Percentiles rank a stretch among this genome's conserved stretches.
phyloP scores from a whole-genome alignment of 2,888 invertebrate genomes.

The Phasia obesa region DNA sequence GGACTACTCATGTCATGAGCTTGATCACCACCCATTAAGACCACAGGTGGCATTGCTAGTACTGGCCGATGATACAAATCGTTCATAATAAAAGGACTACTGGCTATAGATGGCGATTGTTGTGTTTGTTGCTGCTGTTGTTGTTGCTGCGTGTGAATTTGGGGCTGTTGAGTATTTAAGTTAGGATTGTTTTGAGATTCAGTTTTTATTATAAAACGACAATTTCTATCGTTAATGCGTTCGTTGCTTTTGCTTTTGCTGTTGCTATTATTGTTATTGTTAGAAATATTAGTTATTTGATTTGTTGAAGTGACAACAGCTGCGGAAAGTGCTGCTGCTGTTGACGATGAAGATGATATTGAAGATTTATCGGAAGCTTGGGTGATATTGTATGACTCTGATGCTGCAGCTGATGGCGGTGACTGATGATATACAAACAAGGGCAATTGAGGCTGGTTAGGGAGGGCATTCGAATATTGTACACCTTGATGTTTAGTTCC shows the following conservation, averaged over 20 bases:
- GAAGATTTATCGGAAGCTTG: slow-evolving; percentile 55
- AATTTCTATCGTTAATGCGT: slow-evolving; percentile 49
- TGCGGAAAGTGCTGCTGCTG: slow-evolving; percentile 25
- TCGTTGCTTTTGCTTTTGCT: slow-evolving; percentile 66
- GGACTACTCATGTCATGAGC: slow-evolving; percentile 82
- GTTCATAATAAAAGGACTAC: slow-evolving; percentile 71
- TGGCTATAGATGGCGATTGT: slow-evolving; percentile 40
- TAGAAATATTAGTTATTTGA: slow-evolving; percentile 52
- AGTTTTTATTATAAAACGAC: slow-evolving; percentile 60
- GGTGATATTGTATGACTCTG: slow-evolving; percentile 65
- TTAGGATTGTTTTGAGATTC: slow-evolving; percentile 64
- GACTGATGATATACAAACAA: slow-evolving; percentile 72
- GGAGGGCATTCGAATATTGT: slow-evolving; percentile 70
- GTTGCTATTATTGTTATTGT: slow-evolving; percentile 56
- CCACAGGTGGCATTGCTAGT: slow-evolving; percentile 83
- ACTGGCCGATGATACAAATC: slow-evolving; percentile 81
- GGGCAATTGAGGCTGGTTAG: slow-evolving; percentile 71
- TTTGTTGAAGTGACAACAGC: slow-evolving; percentile 41
- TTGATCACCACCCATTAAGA: slow-evolving; percentile 81
- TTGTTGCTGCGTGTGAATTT: slow-evolving; percentile 68
- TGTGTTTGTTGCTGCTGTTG: slow-evolving; percentile 65
- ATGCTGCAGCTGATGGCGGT: slow-evolving; percentile 69
- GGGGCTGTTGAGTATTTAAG: slow-evolving; percentile 63
- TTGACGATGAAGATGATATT: slow-evolving; percentile 54
- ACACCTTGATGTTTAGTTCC: slow-evolving; percentile 72